Conservation (phyloP, 2,113 vertebrate species). For the Urocynchramus pylzowi region DNA sequence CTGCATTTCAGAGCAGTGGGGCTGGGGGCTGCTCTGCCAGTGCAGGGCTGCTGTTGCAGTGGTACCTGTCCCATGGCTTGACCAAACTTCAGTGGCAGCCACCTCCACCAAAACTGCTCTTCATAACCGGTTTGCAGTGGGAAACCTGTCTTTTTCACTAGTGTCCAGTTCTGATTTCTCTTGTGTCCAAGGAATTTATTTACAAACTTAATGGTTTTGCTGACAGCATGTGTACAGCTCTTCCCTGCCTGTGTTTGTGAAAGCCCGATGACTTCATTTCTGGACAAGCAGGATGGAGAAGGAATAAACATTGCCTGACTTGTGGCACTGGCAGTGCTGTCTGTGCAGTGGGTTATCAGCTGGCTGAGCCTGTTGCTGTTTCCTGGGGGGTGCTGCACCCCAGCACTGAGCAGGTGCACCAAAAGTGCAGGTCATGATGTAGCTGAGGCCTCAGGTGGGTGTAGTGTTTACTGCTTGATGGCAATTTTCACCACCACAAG, state of each 20-base stretch:
- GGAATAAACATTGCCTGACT: rapidly evolving
- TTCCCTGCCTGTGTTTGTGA: neutral
- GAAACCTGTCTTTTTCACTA: neutral
- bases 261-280: rapidly evolving
- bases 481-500: neutral
- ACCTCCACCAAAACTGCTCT: neutral
- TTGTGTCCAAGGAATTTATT: neutral
- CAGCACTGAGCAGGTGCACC: neutral
- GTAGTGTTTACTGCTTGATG: neutral
- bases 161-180: neutral
- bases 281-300: neutral
- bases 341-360: neutral
- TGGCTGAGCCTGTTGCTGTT: neutral
- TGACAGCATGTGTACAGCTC: neutral
- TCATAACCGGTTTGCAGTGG: neutral
- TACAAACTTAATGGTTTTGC: neutral
- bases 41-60: rapidly evolving
- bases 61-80: rapidly evolving
- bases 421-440: rapidly evolving
- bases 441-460: neutral
- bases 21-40: neutral
- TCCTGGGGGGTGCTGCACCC: rapidly evolving
- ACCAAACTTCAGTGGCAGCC: neutral
- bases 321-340: rapidly evolving
- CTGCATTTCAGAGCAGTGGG: neutral